Evolutionary conservation across 2,888 invertebrate genomes (phyloP).

Genomic region (Tiphia femorata): DNA sequence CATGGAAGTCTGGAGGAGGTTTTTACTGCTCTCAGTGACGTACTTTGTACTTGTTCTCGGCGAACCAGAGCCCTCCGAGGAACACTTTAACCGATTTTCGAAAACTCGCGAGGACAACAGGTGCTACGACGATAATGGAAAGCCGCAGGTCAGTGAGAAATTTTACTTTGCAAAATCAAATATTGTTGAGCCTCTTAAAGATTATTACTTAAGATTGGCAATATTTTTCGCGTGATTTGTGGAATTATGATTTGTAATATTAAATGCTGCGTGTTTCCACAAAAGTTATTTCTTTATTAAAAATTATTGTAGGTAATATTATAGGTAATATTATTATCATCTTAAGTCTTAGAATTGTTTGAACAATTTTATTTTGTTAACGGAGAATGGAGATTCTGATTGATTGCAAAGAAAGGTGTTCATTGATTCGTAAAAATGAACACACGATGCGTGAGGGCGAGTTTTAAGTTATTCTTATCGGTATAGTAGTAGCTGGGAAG

Average conservation of each 20-base stretch:
- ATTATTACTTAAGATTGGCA: too few relatives aligned
- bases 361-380: not conserved
- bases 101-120: constrained; percentile 60
- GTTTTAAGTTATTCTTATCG: constrained; percentile 14
- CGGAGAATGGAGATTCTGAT: too few relatives aligned
- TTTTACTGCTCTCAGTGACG: constrained; percentile 31
- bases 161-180: too few relatives aligned
- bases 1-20: constrained; percentile 20
- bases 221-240: too few relatives aligned
- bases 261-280: not conserved
- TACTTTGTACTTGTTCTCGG: constrained; percentile 38
- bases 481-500: constrained; percentile 7
- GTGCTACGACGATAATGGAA: constrained; percentile 61
- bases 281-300: constrained; percentile 1
- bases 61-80: constrained; percentile 61
- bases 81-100: constrained; percentile 42
- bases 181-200: too few relatives aligned
- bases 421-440: not conserved
- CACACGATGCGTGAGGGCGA: not conserved
- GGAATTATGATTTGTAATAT: too few relatives aligned
- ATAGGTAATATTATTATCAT: too few relatives aligned
- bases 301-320: too few relatives aligned
- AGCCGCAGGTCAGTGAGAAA: constrained; percentile 55
- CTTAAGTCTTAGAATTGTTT: not conserved
- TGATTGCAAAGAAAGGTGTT: not conserved